phyloP scores from a whole-genome alignment of 2,797 vertebrate genomes.

The Melanotaenia parkinsoni region DNA sequence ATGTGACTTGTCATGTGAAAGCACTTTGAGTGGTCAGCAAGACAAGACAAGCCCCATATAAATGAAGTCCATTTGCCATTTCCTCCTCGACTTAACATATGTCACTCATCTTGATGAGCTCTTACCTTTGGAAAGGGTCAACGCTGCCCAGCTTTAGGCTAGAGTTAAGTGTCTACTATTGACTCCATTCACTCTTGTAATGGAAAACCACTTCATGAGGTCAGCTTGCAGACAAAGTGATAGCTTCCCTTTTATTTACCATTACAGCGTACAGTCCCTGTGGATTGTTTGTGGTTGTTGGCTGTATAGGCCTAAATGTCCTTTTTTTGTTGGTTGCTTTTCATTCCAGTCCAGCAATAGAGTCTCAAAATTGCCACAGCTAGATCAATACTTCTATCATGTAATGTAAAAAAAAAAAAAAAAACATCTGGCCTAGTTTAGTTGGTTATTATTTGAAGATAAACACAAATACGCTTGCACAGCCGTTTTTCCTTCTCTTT shows the following conservation, averaged over 20 bases:
- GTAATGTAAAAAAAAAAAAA: not conserved
- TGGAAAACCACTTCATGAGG: not conserved
- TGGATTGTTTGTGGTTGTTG: not conserved
- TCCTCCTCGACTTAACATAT: not conserved
- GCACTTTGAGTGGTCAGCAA: not conserved
- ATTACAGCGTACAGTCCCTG: not conserved
- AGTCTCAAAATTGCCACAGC: not conserved
- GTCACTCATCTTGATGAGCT: not conserved
- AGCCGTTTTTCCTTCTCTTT: not conserved
- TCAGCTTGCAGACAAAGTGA: not conserved
- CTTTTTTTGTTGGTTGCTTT: not conserved
- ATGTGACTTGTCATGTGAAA: not conserved
- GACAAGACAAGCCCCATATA: not conserved
- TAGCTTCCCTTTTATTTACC: constrained; percentile 7
- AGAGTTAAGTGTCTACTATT: not conserved
- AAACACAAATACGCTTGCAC: not conserved
- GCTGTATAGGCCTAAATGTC: not conserved
- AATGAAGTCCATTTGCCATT: not conserved
- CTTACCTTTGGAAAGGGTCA: not conserved
- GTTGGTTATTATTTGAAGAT: not conserved
- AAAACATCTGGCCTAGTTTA: not conserved
- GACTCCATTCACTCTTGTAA: not conserved
- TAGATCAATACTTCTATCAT: constrained; percentile 5
- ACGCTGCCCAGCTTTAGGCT: not conserved
- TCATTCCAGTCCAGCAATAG: not conserved